phyloP scores from a whole-genome alignment of 2,797 vertebrate species.

The Peromyscus nudipes region DNA sequence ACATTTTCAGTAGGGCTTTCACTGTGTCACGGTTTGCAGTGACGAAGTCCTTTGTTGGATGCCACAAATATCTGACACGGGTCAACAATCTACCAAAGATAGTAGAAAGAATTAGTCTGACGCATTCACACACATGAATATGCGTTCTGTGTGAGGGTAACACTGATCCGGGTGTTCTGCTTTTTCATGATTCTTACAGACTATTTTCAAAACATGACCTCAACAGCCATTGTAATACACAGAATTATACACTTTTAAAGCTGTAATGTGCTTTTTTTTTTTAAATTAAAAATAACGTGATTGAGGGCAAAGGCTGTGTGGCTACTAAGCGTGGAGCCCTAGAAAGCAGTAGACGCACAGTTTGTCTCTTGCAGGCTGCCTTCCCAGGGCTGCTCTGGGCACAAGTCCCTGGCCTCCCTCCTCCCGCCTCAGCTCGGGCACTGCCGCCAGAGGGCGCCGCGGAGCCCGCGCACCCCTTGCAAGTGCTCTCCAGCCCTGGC shows the following conservation, averaged over 20 bases:
- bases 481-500: too few relatives aligned
- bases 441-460: background rate
- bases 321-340: background rate
- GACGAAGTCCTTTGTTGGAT: conserved; percentile 94
- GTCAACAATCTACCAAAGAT: conserved; percentile 91
- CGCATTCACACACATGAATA: background rate
- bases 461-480: accelerated
- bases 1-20: conserved; percentile 95
- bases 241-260: background rate
- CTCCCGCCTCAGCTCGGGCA: background rate
- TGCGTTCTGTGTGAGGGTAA: background rate
- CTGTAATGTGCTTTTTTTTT: background rate
- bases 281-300: background rate
- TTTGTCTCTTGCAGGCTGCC: background rate
- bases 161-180: background rate
- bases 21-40: conserved; percentile 94
- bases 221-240: background rate
- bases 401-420: background rate
- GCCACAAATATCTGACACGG: conserved; percentile 94
- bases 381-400: too few relatives aligned
- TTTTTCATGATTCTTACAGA: background rate
- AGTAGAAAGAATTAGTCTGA: background rate
- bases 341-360: background rate
- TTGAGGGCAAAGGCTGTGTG: background rate
- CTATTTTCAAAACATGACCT: conserved; percentile 7